Conservation (phyloP, 1,140 invertebrate species). For the Sitodiplosis mosellana region DNA sequence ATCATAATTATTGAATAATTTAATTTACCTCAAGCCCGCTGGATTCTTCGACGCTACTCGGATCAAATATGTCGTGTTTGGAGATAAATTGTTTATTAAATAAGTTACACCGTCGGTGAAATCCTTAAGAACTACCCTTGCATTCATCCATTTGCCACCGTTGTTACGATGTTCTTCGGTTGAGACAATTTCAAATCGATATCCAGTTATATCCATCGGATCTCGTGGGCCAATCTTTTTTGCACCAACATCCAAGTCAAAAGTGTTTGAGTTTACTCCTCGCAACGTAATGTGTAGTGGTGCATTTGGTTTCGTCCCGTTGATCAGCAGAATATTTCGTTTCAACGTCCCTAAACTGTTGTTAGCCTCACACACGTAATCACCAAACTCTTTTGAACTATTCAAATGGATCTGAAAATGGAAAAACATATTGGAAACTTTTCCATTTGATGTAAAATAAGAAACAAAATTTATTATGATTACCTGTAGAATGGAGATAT, state of each 20-base stretch:
- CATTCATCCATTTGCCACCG: slow-evolving; percentile 21
- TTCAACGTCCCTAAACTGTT: slow-evolving; percentile 31
- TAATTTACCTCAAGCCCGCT: slow-evolving; percentile 20
- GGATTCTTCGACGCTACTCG: slow-evolving; percentile 24
- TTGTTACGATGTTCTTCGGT: slow-evolving; percentile 18
- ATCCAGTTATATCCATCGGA: slow-evolving; percentile 21
- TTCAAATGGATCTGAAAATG: slow-evolving; percentile 24
- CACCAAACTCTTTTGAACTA: slow-evolving; percentile 28
- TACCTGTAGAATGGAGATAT: slow-evolving; percentile 17
- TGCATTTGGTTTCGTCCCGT: slow-evolving; percentile 29
- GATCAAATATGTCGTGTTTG: slow-evolving; percentile 23
- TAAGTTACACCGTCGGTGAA: slow-evolving; percentile 24
- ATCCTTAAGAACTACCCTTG: slow-evolving; percentile 17
- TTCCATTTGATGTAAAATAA: background rate
- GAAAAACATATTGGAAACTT: background rate
- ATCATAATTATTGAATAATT: no score
- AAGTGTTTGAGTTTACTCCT: slow-evolving; percentile 22
- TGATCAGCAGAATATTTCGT: slow-evolving; percentile 25
- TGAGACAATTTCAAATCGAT: slow-evolving; percentile 21
- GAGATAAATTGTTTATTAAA: slow-evolving; percentile 19
- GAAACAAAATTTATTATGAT: no score
- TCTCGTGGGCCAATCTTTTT: slow-evolving; percentile 8
- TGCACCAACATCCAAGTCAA: slow-evolving; percentile 24
- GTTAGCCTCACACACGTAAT: slow-evolving; percentile 31
- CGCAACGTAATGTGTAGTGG: slow-evolving; percentile 22